A percentile compares a stretch with the other conserved stretches of the same genome.
These are phyloP conservation scores for Orchestia grillus DNA, from an alignment of 1,140 invertebrate genomes.

Conservation along the genomic window DNA sequence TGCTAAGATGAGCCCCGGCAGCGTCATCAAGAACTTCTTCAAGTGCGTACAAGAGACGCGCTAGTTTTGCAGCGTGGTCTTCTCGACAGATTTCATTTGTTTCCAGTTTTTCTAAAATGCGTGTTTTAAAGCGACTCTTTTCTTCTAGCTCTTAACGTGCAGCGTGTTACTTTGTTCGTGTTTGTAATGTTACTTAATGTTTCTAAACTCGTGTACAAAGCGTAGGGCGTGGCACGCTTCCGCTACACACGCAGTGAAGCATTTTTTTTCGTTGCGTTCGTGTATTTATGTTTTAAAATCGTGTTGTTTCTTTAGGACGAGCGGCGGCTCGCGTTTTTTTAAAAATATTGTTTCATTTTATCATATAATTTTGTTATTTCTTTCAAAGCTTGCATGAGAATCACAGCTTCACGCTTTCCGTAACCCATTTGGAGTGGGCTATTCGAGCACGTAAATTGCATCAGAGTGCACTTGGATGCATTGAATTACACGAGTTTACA, in stretches of 20 bases:
- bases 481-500: background rate
- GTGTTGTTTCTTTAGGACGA: background rate
- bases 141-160: background rate
- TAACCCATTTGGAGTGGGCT: background rate
- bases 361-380: background rate
- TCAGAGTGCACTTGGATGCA: background rate
- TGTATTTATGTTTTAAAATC: background rate
- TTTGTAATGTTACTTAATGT: background rate
- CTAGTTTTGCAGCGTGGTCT: background rate
- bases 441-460: background rate
- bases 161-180: background rate
- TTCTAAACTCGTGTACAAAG: background rate
- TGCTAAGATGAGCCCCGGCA: slow-evolving; percentile 57
- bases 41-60: slow-evolving; percentile 30
- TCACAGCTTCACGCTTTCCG: background rate
- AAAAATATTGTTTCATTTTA: background rate
- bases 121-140: background rate
- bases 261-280: background rate
- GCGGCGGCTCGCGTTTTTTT: background rate
- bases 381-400: background rate
- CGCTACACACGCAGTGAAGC: no score
- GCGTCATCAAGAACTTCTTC: slow-evolving; percentile 60
- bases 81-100: background rate
- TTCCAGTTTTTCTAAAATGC: background rate
- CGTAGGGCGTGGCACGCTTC: background rate